Evolutionary conservation across 2,888 invertebrate species (phyloP).

Genomic region (Drosophila percnosoma): DNA sequence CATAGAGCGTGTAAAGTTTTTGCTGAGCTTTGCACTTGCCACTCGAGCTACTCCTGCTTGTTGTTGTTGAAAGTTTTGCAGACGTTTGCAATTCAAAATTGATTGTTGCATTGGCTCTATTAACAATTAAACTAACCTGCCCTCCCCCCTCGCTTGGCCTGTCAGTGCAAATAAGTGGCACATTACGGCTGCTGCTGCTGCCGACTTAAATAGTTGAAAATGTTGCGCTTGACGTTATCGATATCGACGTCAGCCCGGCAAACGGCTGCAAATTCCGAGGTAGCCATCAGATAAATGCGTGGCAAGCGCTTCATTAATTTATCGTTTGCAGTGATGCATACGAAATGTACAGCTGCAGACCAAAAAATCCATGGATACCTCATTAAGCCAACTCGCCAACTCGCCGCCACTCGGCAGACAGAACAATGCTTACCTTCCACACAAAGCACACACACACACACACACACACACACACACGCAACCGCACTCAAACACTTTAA

Average conservation of each 20-base stretch:
- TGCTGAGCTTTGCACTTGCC: slow-evolving; percentile 67
- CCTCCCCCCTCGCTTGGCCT: slow-evolving; percentile 7
- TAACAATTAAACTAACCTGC: slow-evolving; percentile 58
- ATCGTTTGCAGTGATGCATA: slow-evolving; percentile 71
- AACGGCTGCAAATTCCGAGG: slow-evolving; percentile 10
- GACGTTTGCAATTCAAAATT: slow-evolving; percentile 54
- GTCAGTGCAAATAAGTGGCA: slow-evolving; percentile 29
- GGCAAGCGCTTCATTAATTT: slow-evolving; percentile 71
- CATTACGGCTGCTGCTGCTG: slow-evolving; percentile 35
- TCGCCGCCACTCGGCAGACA: background rate
- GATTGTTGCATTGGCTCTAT: slow-evolving; percentile 46
- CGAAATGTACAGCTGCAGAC: slow-evolving; percentile 38
- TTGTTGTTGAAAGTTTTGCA: slow-evolving; percentile 55
- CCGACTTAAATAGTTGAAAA: slow-evolving; percentile 58
- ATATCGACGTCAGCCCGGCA: slow-evolving; percentile 20
- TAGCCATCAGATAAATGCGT: slow-evolving; percentile 48
- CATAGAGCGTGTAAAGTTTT: slow-evolving; percentile 29
- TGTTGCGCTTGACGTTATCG: slow-evolving; percentile 60
- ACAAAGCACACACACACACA: slow-evolving; percentile 6
- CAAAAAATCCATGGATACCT: slow-evolving; percentile 45
- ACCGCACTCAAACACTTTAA: slow-evolving; percentile 7
- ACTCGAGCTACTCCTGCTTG: slow-evolving; percentile 18
- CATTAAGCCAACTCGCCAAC: slow-evolving; percentile 61
- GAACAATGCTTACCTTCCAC: background rate
- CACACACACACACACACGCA: slow-evolving; percentile 4